These are phyloP conservation scores for Bradypus variegatus DNA, from an alignment of 2,797 vertebrate species.

Conservation along the genomic window DNA sequence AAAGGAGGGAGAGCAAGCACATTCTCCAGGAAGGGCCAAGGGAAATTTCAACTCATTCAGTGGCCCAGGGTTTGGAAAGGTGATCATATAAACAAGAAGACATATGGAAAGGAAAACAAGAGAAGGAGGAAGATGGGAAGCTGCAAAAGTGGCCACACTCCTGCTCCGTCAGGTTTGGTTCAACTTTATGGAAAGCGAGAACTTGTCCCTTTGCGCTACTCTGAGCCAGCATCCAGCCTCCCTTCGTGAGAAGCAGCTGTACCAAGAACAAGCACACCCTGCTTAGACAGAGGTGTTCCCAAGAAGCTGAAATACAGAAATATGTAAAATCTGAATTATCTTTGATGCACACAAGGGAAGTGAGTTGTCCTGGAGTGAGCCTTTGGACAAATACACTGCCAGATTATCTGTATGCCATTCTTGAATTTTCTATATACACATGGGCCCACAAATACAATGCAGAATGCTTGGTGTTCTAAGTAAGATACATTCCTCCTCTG, in stretches of 20 bases:
- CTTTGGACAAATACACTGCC: background rate
- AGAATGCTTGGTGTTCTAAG: background rate
- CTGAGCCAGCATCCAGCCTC: background rate
- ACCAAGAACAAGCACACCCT: background rate
- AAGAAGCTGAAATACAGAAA: background rate
- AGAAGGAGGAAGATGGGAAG: background rate
- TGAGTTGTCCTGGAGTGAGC: background rate
- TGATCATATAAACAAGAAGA: conserved; percentile 54
- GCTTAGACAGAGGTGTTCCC: background rate
- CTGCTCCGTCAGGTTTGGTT: background rate
- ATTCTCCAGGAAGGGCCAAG: conserved; percentile 59
- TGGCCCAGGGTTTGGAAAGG: conserved; percentile 40
- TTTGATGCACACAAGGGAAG: background rate
- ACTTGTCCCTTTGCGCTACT: background rate
- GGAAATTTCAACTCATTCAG: conserved; percentile 54
- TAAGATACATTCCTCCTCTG: background rate
- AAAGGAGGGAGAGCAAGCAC: conserved; percentile 61
- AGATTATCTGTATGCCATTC: background rate
- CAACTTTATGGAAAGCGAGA: background rate
- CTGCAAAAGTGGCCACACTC: conserved; percentile 24
- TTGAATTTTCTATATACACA: background rate
- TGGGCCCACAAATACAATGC: background rate
- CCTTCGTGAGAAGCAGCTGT: background rate
- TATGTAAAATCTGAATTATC: background rate
- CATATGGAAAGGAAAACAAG: background rate